Evolutionary conservation across 2,888 invertebrate genomes (phyloP).

Genomic region (Cephus sareptanus): DNA sequence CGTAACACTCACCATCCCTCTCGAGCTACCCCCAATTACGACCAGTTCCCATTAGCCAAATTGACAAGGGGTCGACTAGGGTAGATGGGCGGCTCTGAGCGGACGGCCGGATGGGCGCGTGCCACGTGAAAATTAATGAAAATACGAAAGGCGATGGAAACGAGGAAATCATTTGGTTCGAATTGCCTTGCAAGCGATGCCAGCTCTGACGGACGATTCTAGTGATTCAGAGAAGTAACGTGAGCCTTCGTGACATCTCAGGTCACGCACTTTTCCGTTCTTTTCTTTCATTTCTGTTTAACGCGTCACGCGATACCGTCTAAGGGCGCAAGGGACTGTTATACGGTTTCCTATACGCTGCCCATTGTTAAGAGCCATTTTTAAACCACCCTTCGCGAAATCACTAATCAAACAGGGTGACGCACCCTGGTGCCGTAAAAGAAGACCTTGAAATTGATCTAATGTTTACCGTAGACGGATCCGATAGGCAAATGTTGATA

Average conservation of each 20-base stretch:
- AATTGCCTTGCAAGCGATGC: not conserved
- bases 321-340: not conserved
- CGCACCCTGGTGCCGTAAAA: not conserved
- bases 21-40: not conserved
- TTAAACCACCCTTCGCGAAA: not conserved
- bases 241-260: not conserved
- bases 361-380: not conserved
- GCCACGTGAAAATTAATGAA: constrained; percentile 46
- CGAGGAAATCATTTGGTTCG: not conserved
- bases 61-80: not conserved
- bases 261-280: not conserved
- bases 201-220: not conserved
- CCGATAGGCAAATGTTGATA: not conserved
- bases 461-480: not conserved
- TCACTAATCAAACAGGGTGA: not conserved
- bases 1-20: not conserved
- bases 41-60: not conserved
- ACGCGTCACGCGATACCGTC: not conserved
- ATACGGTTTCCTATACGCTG: not conserved
- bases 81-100: not conserved
- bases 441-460: not conserved
- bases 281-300: not conserved
- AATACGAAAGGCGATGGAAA: constrained; percentile 30
- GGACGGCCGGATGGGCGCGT: constrained; percentile 17
- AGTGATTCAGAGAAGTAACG: not conserved